phyloP scores from a whole-genome alignment of 1,140 invertebrate species.

The Lepidurus couesii region DNA sequence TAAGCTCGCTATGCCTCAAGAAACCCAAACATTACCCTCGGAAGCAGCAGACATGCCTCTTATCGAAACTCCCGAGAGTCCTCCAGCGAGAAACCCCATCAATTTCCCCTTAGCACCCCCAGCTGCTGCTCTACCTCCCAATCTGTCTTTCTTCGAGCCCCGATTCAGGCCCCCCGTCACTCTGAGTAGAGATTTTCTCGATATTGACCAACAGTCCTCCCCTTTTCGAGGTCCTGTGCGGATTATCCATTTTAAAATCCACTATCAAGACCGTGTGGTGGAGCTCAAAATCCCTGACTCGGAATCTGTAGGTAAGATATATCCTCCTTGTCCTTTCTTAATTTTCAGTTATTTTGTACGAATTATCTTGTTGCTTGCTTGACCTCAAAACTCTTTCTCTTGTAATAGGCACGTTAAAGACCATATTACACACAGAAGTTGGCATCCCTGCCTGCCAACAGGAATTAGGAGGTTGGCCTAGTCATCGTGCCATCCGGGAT shows the following conservation, averaged over 20 bases:
- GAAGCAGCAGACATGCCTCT: slow-evolving; percentile 35
- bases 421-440: slow-evolving; percentile 58
- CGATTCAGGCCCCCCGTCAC: slow-evolving; percentile 21
- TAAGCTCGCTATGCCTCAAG: slow-evolving; percentile 74
- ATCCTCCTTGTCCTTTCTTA: too few relatives aligned
- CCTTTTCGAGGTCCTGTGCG: slow-evolving; percentile 43
- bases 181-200: slow-evolving; percentile 39
- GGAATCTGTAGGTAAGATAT: slow-evolving; percentile 65
- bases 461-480: slow-evolving; percentile 64
- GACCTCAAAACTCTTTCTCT: background rate
- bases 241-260: slow-evolving; percentile 61
- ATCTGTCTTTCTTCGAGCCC: slow-evolving; percentile 39
- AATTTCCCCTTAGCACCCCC: slow-evolving; percentile 39
- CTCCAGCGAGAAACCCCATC: slow-evolving; percentile 32
- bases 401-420: slow-evolving; percentile 66
- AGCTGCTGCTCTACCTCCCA: slow-evolving; percentile 47
- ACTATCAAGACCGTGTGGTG: slow-evolving; percentile 61
- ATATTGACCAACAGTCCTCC: slow-evolving; percentile 41
- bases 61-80: slow-evolving; percentile 38
- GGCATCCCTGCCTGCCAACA: slow-evolving; percentile 70
- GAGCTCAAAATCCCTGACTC: slow-evolving; percentile 61
- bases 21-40: slow-evolving; percentile 55
- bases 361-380: too few relatives aligned
- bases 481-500: slow-evolving; percentile 50
- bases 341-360: too few relatives aligned